phyloP scores from a whole-genome alignment of 2,888 invertebrate genomes.

The Balanococcus diminutus region DNA sequence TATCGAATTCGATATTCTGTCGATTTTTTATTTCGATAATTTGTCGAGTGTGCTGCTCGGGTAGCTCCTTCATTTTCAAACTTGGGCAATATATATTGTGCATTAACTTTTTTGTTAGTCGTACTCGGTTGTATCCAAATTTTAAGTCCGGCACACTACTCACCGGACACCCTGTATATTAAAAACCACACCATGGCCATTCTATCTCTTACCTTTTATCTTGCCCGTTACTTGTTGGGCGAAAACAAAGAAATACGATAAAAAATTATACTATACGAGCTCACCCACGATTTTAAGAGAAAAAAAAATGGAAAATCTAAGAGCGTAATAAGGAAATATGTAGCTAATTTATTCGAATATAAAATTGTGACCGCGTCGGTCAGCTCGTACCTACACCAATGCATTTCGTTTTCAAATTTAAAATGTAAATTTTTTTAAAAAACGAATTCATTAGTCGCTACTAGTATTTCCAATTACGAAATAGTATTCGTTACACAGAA shows the following conservation, averaged over 20 bases:
- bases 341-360: slow-evolving; percentile 33
- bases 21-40: too few species aligned
- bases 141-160: too few species aligned
- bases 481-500: slow-evolving; percentile 34
- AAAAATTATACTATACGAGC: slow-evolving; percentile 8
- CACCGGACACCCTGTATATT: too few species aligned
- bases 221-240: not conserved
- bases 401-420: slow-evolving; percentile 17
- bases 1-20: too few species aligned
- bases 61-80: too few species aligned
- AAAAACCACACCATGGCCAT: not conserved
- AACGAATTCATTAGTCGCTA: slow-evolving; percentile 39
- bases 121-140: too few species aligned
- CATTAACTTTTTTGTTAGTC: too few species aligned
- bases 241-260: not conserved
- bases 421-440: slow-evolving; percentile 36
- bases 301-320: slow-evolving; percentile 12
- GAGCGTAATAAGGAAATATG: slow-evolving; percentile 17
- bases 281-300: slow-evolving; percentile 30
- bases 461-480: slow-evolving; percentile 44
- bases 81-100: too few species aligned
- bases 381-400: not conserved
- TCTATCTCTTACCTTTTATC: not conserved
- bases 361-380: not conserved
- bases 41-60: too few species aligned